A percentile compares a stretch with the other conserved stretches of the same genome.
phyloP scores from a whole-genome alignment of 2,797 vertebrate species.

The Arvicola amphibius region DNA sequence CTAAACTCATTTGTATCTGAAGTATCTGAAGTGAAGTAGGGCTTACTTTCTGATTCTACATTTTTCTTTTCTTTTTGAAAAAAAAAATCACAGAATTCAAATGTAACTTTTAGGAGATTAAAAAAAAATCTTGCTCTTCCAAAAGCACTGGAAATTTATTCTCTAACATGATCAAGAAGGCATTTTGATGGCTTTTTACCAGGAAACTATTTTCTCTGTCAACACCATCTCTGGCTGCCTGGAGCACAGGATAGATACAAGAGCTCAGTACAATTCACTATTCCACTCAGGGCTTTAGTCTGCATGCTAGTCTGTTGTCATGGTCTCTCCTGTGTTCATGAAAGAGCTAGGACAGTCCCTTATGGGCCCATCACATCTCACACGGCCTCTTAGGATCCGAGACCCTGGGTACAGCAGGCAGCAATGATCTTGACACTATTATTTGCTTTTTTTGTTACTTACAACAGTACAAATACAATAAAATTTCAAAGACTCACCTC shows the following conservation, averaged over 20 bases:
- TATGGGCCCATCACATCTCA: neutral
- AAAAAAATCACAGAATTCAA: neutral
- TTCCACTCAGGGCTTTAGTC: neutral
- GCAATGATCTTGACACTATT: neutral
- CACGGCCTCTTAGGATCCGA: neutral
- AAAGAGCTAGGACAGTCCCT: neutral
- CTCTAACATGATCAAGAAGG: neutral
- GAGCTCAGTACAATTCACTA: neutral
- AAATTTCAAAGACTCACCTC: neutral
- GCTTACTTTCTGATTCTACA: neutral
- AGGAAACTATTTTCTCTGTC: neutral
- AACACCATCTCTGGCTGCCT: neutral
- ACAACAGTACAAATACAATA: neutral
- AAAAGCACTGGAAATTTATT: neutral
- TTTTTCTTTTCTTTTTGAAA: neutral
- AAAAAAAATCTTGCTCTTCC: neutral
- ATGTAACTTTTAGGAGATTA: neutral
- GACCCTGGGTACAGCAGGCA: neutral
- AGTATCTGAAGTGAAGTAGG: neutral
- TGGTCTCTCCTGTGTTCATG: neutral
- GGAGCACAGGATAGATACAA: neutral
- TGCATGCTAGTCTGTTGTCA: neutral
- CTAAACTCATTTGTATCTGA: neutral
- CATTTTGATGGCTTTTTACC: neutral
- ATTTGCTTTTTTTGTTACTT: slow-evolving; percentile 14